Evolutionary conservation across 2,113 vertebrate genomes (phyloP).

Genomic region (Heterocephalus glaber): DNA sequence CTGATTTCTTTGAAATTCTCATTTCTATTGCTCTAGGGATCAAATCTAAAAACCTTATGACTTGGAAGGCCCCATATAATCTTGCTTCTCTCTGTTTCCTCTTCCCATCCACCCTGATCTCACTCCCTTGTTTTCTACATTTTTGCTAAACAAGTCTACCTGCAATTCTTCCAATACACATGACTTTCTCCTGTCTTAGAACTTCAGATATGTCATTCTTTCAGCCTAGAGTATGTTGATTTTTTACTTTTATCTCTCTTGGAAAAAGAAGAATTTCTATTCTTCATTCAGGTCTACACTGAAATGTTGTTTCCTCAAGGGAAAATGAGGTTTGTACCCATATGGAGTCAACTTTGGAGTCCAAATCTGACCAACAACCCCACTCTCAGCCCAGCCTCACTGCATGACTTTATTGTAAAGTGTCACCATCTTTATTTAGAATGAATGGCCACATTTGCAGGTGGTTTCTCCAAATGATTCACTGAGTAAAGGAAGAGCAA

Average conservation of each 20-base stretch:
- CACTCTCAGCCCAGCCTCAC: background rate
- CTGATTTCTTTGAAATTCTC: constrained; percentile 14
- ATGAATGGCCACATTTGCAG: background rate
- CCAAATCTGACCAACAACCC: background rate
- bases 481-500: background rate
- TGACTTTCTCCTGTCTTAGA: background rate
- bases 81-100: background rate
- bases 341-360: background rate
- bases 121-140: background rate
- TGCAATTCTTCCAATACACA: background rate
- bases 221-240: background rate
- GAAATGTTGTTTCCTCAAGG: background rate
- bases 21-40: background rate
- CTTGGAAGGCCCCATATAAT: background rate
- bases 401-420: background rate
- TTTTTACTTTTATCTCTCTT: background rate
- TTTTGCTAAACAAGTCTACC: background rate
- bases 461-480: background rate
- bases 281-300: background rate
- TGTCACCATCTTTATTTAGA: background rate
- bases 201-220: background rate
- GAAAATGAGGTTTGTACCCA: background rate
- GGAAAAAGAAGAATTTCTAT: background rate
- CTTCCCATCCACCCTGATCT: background rate
- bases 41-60: background rate